Conservation (phyloP, 1,140 invertebrate species). For the Drosophila azteca region DNA sequence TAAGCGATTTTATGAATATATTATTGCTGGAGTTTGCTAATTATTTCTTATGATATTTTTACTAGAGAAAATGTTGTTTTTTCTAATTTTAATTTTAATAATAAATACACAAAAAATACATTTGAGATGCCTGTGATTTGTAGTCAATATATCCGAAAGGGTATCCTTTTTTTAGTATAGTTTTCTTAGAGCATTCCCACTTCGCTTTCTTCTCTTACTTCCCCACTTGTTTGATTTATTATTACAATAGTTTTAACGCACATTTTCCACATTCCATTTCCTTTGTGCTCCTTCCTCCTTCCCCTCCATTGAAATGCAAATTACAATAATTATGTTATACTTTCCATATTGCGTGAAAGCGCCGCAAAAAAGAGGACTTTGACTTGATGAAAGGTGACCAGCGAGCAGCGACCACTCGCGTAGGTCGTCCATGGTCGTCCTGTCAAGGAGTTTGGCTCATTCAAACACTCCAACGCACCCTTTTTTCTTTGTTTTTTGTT, state of each 20-base stretch:
- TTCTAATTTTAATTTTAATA: no score
- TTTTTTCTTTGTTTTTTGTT: conserved; percentile 1
- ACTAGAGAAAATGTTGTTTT: no score
- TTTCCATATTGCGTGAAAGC: conserved; percentile 26
- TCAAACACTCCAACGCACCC: conserved; percentile 22
- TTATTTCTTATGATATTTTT: no score
- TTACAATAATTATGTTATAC: conserved; percentile 75
- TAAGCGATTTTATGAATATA: no score
- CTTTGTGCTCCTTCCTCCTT: conserved; percentile 14
- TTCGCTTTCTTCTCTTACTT: conserved; percentile 2
- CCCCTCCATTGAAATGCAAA: conserved; percentile 66
- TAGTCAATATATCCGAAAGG: no score
- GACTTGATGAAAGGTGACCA: conserved; percentile 41
- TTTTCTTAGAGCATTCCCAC: conserved; percentile 17
- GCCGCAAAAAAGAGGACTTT: conserved; percentile 18
- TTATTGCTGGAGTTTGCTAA: no score
- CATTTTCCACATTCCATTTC: conserved; percentile 53
- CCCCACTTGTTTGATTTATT: conserved; percentile 67
- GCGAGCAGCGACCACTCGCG: no score
- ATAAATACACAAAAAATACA: no score
- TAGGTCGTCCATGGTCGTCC: no score
- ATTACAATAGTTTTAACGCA: conserved; percentile 63
- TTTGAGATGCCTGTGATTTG: no score
- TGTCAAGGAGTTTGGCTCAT: conserved; percentile 35
- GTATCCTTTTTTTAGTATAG: not conserved